Percentiles rank a stretch among this genome's conserved stretches.
Conservation (phyloP, 2,113 vertebrate species). For the Semnopithecus entellus region DNA sequence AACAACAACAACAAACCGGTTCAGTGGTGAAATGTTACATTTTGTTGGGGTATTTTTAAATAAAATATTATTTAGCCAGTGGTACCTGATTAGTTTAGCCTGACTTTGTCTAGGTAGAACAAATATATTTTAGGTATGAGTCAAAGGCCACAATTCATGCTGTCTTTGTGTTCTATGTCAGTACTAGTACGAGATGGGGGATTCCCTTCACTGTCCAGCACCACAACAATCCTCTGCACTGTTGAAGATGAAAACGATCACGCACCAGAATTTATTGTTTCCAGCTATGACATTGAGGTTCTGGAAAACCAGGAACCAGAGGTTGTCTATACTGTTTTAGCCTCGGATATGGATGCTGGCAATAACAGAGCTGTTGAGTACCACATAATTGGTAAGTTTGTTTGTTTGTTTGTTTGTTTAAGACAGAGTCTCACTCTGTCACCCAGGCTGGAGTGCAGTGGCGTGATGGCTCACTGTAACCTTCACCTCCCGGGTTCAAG, state of each 20-base stretch:
- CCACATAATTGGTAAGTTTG: slow-evolving; percentile 87
- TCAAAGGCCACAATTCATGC: background rate
- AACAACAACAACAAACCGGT: too few relatives aligned
- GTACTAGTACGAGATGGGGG: slow-evolving; percentile 91
- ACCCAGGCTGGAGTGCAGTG: too few relatives aligned
- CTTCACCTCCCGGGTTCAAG: too few relatives aligned
- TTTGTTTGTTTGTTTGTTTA: too few relatives aligned
- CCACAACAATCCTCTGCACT: slow-evolving; percentile 84
- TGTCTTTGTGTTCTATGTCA: slow-evolving; percentile 76
- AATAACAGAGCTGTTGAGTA: slow-evolving; percentile 89
- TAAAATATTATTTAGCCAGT: background rate
- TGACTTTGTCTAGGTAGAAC: background rate
- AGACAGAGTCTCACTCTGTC: too few relatives aligned
- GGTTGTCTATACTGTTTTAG: slow-evolving; percentile 83
- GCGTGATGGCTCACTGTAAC: too few relatives aligned
- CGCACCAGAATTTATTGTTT: slow-evolving; percentile 86
- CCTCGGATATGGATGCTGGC: slow-evolving; percentile 89
- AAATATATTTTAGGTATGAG: accelerated
- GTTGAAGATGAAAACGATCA: slow-evolving; percentile 95
- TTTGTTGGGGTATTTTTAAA: background rate
- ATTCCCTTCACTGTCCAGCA: slow-evolving; percentile 83
- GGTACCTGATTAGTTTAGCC: background rate
- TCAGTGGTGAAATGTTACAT: background rate
- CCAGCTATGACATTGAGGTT: slow-evolving; percentile 84
- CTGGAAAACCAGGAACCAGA: slow-evolving; percentile 91